Conservation (phyloP, 2,888 invertebrate genomes). For the Erebia palarica region DNA sequence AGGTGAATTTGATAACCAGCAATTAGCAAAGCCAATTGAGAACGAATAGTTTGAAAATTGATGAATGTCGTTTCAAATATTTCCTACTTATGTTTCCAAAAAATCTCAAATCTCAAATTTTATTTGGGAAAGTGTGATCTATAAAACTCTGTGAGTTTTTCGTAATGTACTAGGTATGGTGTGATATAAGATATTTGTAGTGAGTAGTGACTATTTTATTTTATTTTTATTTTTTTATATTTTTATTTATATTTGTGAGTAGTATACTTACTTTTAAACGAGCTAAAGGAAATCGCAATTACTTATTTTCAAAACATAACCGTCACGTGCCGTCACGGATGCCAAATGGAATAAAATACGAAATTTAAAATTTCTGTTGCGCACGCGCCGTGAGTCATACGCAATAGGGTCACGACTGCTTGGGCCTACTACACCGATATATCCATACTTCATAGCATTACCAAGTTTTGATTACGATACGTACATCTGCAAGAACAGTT, state of each 20-base stretch:
- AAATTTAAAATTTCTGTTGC: constrained; percentile 74
- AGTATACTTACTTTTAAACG: too few species aligned
- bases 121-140: too few species aligned
- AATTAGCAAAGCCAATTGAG: too few species aligned
- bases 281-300: constrained; percentile 20
- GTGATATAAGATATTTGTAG: not conserved
- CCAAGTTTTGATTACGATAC: constrained; percentile 72
- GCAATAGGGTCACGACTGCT: constrained; percentile 78
- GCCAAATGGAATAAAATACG: constrained; percentile 57
- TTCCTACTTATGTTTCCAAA: too few species aligned
- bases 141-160: too few species aligned
- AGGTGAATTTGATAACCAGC: too few species aligned
- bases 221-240: too few species aligned
- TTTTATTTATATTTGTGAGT: too few species aligned
- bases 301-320: constrained; percentile 34
- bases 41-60: too few species aligned
- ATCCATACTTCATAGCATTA: constrained; percentile 56
- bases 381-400: constrained; percentile 80
- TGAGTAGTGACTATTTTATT: not conserved
- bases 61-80: too few species aligned
- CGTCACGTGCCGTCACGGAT: constrained; percentile 43
- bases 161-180: too few species aligned
- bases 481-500: constrained; percentile 45
- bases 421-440: constrained; percentile 52
- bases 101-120: too few species aligned